A percentile compares a stretch with the other conserved stretches of the same genome.
phyloP scores from a whole-genome alignment of 2,797 vertebrate genomes.

The Pseudomugil gertrudae region DNA sequence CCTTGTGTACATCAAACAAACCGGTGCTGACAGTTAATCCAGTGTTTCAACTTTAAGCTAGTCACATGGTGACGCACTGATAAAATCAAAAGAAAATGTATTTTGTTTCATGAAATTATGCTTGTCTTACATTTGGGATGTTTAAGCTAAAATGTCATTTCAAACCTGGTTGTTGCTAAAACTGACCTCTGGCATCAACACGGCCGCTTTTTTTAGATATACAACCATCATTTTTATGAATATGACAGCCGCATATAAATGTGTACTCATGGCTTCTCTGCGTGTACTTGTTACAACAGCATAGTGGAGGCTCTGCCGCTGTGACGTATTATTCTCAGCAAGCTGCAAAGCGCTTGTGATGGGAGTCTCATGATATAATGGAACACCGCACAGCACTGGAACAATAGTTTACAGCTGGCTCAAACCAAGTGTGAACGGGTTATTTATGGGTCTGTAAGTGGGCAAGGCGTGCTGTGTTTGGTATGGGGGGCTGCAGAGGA shows the following conservation, averaged over 20 bases:
- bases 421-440: conserved; percentile 34
- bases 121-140: not conserved
- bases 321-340: conserved; percentile 14
- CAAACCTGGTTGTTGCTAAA: conserved; percentile 1
- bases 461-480: conserved; percentile 19
- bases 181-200: not conserved
- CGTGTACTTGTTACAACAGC: not conserved
- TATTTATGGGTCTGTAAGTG: conserved; percentile 51
- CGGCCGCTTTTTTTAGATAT: not conserved
- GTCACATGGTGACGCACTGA: not conserved
- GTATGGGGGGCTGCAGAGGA: conserved; percentile 4
- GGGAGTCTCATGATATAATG: conserved; percentile 19
- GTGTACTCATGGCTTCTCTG: conserved; percentile 12
- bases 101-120: not conserved
- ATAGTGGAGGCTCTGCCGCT: conserved; percentile 5
- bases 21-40: conserved; percentile 1
- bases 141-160: not conserved
- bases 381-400: conserved; percentile 23
- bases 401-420: conserved; percentile 21
- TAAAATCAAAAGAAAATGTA: not conserved
- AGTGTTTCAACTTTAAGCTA: conserved; percentile 9
- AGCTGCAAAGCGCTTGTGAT: not conserved
- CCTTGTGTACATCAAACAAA: conserved; percentile 7
- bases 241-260: conserved; percentile 6
- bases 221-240: no score